Evolutionary conservation across 2,888 invertebrate genomes (phyloP), one percentile per base, ranked within the genome.

Genomic region (Stomorhina lunata): DNA sequence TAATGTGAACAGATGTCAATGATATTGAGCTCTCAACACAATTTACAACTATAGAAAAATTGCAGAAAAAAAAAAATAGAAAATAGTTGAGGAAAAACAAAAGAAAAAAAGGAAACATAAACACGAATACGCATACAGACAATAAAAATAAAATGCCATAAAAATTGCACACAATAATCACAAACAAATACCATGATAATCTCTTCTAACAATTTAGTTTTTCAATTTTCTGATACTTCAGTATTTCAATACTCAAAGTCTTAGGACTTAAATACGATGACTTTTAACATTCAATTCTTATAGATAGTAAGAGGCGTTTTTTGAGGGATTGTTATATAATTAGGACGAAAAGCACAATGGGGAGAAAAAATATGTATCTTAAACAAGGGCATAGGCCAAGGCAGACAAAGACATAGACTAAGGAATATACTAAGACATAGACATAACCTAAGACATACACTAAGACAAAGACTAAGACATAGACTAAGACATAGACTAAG

Each of bases 1-100:
- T 37, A 48, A 69, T 50, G 32, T 32, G 73, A 82, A 82, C 81
- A 82, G 78, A 78, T 82, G 78, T 69, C 72, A 81, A 48, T 72
- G 77, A 55, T 78, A 68, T 66, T 53, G 78, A 55, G 72, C 55
- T 59, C 48, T 48, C 59, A 77, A 29, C 10, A 37, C 9, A 9
- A 37, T 12, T 10, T 10, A 1, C 59, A 68, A 25, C 29, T 57
- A 55, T 61, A 17, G 45, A 12, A 55, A n/a, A 22, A 37, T 5
- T 5, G 22, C 2, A 37, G 50, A 0, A 57, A 2, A 40, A 22
- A 37, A 32, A n/a, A 10, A 55, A 37, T 4, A 48, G 2, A n/a
- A 59, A 37, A 20, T n/a, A 66, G 27, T 34, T 48, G 4, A 61
- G 29, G 22, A 29, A 15, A 27, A 40, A 15, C 65, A 48, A 53